Evolutionary conservation across 2,888 invertebrate genomes (phyloP).

Genomic region (Escarpia spicata): DNA sequence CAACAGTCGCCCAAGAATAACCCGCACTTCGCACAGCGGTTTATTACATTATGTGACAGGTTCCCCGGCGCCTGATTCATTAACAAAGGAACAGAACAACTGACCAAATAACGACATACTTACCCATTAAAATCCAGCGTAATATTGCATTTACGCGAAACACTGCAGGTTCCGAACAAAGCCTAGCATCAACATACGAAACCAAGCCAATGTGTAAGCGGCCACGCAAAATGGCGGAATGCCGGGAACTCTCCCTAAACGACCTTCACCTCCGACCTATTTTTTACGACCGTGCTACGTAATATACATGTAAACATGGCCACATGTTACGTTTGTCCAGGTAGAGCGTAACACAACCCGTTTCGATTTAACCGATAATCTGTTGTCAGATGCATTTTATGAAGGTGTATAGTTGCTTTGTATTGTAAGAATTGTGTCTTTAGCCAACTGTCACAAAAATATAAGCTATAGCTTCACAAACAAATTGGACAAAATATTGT

Average conservation of each 20-base stretch:
- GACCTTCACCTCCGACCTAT: constrained; percentile 13
- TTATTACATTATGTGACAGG: background rate
- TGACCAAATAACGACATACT: background rate
- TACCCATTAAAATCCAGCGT: constrained; percentile 13
- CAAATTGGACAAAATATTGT: too few relatives aligned
- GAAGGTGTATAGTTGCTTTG: too few relatives aligned
- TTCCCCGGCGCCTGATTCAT: background rate
- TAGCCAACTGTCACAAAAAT: too few relatives aligned
- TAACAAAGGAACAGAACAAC: background rate
- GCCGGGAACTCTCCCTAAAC: background rate
- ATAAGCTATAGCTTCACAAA: too few relatives aligned
- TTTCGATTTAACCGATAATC: too few relatives aligned
- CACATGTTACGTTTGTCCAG: background rate
- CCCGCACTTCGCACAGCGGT: background rate
- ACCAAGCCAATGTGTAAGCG: background rate
- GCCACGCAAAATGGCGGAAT: constrained; percentile 16
- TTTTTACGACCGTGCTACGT: background rate
- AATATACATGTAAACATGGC: background rate
- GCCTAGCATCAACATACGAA: constrained; percentile 13
- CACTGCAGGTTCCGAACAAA: constrained; percentile 6
- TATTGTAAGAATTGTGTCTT: too few relatives aligned
- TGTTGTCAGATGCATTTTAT: too few relatives aligned
- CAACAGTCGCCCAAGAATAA: background rate
- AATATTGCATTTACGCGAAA: constrained; percentile 6
- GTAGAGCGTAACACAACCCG: too few relatives aligned